Conservation (phyloP, 2,113 vertebrate species). For the Jacana jacana region DNA sequence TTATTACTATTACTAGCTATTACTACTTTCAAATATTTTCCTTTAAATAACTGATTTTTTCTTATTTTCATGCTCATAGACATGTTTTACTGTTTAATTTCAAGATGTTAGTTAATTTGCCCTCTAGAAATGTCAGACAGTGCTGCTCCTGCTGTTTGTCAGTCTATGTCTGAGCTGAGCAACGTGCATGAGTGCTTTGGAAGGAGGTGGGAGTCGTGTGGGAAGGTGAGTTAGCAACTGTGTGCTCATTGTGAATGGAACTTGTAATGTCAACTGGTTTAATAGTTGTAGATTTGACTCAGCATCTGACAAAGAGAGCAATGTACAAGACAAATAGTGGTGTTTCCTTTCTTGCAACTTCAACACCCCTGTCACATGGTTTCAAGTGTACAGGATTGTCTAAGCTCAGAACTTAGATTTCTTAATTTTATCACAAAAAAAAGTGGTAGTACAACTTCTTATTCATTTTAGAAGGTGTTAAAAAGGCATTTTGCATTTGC, state of each 20-base stretch:
- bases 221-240: neutral
- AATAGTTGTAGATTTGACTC: neutral
- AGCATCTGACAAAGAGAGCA: neutral
- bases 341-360: neutral
- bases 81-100: neutral
- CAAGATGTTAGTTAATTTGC: neutral
- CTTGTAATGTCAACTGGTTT: neutral
- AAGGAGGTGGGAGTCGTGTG: neutral
- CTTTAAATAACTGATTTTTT: neutral
- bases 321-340: neutral
- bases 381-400: neutral
- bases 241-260: neutral
- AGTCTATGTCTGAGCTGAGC: neutral
- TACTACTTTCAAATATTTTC: neutral
- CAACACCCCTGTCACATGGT: neutral
- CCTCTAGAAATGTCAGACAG: neutral
- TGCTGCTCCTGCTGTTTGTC: neutral
- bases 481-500: neutral
- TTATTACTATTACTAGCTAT: neutral
- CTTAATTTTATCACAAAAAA: neutral
- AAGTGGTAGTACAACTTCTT: neutral
- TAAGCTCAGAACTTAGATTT: neutral
- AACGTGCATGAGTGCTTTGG: neutral
- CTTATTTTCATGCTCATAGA: neutral
- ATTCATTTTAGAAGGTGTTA: neutral